phyloP scores from a whole-genome alignment of 2,797 vertebrate species.

The Sciurus vulgaris region DNA sequence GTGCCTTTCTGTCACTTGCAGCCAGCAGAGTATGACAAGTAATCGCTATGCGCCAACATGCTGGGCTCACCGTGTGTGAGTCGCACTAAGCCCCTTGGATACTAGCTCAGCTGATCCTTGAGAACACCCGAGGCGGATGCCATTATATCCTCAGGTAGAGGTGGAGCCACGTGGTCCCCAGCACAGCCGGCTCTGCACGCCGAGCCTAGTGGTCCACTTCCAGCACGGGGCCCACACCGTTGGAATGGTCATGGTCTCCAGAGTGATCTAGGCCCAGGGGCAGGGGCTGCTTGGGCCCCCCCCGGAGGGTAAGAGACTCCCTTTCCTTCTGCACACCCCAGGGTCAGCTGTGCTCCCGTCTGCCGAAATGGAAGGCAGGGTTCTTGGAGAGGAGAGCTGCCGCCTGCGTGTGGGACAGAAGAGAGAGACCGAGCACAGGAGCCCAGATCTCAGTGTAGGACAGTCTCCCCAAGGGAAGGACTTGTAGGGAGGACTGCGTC shows the following conservation, averaged over 20 bases:
- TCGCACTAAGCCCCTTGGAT: background rate
- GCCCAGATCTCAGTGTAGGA: background rate
- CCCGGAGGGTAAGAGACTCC: background rate
- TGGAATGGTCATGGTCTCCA: too few species aligned
- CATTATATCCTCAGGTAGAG: background rate
- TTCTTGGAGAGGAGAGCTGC: constrained; percentile 19
- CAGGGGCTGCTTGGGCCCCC: background rate
- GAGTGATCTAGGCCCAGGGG: background rate
- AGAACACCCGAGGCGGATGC: background rate
- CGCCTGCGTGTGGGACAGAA: background rate
- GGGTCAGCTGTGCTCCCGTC: background rate
- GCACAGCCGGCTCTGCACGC: background rate
- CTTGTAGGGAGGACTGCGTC: background rate
- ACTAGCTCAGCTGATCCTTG: background rate
- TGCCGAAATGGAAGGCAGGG: background rate
- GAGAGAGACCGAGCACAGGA: background rate
- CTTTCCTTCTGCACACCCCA: background rate
- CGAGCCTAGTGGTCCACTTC: background rate
- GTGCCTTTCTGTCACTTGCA: constrained; percentile 10
- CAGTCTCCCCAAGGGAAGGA: background rate
- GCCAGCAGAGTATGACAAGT: background rate
- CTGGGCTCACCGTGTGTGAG: background rate
- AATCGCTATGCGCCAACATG: background rate
- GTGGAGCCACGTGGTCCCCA: background rate
- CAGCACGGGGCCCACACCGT: too few species aligned